Base-by-base conservation (phyloP, 2,797 vertebrate genomes). In the Cyprinella venusta region DNA sequence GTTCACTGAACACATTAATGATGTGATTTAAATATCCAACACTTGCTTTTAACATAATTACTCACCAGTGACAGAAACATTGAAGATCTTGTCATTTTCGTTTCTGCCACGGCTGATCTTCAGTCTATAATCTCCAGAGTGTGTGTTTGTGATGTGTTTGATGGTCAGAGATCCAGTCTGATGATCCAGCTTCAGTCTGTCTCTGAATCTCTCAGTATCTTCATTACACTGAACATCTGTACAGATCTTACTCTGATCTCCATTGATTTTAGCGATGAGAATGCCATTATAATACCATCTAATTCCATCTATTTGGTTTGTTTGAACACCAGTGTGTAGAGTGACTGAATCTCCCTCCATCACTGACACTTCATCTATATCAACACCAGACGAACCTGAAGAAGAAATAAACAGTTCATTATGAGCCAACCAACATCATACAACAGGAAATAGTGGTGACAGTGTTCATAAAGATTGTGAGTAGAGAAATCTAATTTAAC, bases 301-400 rank as follows among this genome's bases (percentile, higher is more conserved):
- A 19, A 36, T 36, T 2, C 5, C 5, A 1, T 36, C 3, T 65
- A 36, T 30, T 36, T 65, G 30, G 4, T 36, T 36, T 19, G 16
- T 65, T 36, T 10, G 0, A 65, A 36, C 30, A 9, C 63, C 63
- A 36, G 63, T 10, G 30, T 36, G 0, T 5, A 65, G 18, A 65
- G 18, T 2, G 16, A 65, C 16, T 65, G 63, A 65, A 65, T 63
- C 26, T 63, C 59, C 26, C 13, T 63, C 24, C 13, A 4, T 30
- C 26, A 30, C 59, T 8, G 24, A 36, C 24, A 30, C 24, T 19
- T 0, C 0, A 0, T 4, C 1, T 18, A 1, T 0, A 26, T 6
- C 18, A 26, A 3, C 61, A 64, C 30, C 2, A 33, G 1, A 33
- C 0, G 30, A 2, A 3, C 63, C 63, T 65, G 16, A 0, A 65